Evolutionary conservation across 2,797 vertebrate genomes (phyloP).

Genomic region (Amblyopsis hoosieri): DNA sequence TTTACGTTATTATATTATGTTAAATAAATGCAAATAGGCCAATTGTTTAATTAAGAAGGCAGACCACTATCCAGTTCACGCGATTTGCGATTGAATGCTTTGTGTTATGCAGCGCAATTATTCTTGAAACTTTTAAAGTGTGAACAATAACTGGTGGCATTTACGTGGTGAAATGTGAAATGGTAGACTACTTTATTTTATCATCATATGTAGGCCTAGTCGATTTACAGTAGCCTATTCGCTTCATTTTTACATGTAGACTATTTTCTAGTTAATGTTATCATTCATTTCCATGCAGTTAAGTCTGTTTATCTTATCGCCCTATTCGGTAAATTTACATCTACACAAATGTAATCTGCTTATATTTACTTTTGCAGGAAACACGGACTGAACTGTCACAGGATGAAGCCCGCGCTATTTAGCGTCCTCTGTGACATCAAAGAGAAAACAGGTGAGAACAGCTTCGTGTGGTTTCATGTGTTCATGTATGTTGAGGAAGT

Average conservation of each 20-base stretch:
- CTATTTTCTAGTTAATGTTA: too few relatives aligned
- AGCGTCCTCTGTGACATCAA: constrained; percentile 88
- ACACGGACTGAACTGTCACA: constrained; percentile 86
- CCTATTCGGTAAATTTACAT: too few relatives aligned
- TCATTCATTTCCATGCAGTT: too few relatives aligned
- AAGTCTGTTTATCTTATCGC: too few relatives aligned
- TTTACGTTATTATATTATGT: constrained; percentile 22
- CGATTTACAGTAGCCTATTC: too few relatives aligned
- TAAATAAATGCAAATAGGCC: background rate
- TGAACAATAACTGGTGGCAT: background rate
- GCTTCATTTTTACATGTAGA: too few relatives aligned
- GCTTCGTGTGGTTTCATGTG: too few relatives aligned
- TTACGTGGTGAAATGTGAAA: background rate
- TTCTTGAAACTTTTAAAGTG: background rate
- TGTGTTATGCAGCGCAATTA: too few relatives aligned
- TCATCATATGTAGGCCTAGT: too few relatives aligned
- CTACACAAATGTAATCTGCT: constrained; percentile 6
- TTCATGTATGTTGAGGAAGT: too few relatives aligned
- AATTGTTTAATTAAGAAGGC: background rate
- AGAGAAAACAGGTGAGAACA: constrained; percentile 85
- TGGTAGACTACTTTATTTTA: background rate
- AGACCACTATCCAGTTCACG: background rate
- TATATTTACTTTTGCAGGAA: constrained; percentile 70
- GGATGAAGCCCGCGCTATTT: constrained; percentile 89
- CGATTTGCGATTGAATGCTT: too few relatives aligned